phyloP scores from a whole-genome alignment of 1,140 invertebrate genomes.

The Cephus cinctus region DNA sequence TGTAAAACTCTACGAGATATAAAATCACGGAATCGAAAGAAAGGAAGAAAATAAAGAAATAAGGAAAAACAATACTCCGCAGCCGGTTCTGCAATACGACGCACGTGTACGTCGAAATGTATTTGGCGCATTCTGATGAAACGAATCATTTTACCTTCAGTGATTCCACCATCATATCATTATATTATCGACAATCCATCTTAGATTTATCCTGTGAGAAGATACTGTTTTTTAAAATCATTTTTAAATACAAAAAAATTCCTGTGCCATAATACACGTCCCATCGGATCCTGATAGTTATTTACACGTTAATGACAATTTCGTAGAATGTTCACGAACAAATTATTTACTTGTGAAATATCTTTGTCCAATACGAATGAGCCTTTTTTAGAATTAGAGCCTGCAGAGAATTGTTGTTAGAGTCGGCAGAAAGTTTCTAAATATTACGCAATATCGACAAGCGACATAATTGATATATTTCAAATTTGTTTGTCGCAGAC shows the following conservation, averaged over 20 bases:
- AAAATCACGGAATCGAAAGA: conserved; percentile 1
- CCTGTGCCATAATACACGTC: not conserved
- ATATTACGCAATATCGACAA: no score
- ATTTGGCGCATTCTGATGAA: conserved; percentile 1
- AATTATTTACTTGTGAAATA: no score
- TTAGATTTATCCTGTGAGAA: conserved; percentile 1
- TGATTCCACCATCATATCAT: not conserved
- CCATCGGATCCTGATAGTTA: not conserved
- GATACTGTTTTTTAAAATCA: conserved; percentile 8
- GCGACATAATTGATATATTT: no score
- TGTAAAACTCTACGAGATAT: conserved; percentile 7
- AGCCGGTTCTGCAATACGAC: conserved; percentile 3
- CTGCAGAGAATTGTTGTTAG: no score
- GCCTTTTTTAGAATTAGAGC: no score
- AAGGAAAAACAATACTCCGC: not conserved
- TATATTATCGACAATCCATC: not conserved
- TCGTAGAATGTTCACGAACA: no score
- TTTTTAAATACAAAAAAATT: no score
- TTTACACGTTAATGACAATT: no score
- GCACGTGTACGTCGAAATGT: not conserved
- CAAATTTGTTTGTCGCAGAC: no score
- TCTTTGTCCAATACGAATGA: no score
- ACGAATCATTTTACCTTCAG: not conserved
- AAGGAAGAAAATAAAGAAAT: not conserved
- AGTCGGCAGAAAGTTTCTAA: no score